Conservation (phyloP, 2,113 vertebrate species). For the Nannospalax galili region DNA sequence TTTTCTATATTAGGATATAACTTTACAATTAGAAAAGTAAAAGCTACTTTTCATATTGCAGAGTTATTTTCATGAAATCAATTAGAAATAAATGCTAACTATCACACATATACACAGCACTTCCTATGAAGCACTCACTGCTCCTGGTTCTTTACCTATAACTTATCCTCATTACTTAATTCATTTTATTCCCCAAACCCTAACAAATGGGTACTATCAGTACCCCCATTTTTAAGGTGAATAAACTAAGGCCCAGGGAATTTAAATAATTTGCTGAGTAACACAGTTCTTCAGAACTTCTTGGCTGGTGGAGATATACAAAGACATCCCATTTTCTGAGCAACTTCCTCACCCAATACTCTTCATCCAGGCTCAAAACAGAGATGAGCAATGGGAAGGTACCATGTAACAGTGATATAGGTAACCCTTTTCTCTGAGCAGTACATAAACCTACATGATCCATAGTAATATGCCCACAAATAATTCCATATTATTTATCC, state of each 20-base stretch:
- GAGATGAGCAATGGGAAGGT: background rate
- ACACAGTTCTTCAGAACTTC: constrained; percentile 1
- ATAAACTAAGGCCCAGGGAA: constrained; percentile 21
- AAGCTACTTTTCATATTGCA: constrained; percentile 21
- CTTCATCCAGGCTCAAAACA: background rate
- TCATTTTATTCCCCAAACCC: constrained; percentile 44
- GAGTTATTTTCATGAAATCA: constrained; percentile 32
- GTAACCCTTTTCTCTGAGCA: background rate
- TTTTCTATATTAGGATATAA: background rate
- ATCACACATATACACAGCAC: background rate
- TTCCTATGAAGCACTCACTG: background rate
- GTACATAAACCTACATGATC: background rate
- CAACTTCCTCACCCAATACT: background rate
- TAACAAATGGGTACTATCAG: background rate
- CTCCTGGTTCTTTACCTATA: background rate
- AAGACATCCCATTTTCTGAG: constrained; percentile 39
- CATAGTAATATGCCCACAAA: background rate
- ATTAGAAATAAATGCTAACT: background rate
- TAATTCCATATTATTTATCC: background rate
- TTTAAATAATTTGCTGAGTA: background rate
- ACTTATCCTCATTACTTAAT: constrained; percentile 25
- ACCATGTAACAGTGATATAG: background rate
- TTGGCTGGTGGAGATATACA: background rate
- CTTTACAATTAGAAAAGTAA: constrained; percentile 48
- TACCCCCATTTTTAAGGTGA: background rate